Evolutionary conservation across 2,113 vertebrate genomes (phyloP).

Genomic region (Mesembrinibis cayennensis): DNA sequence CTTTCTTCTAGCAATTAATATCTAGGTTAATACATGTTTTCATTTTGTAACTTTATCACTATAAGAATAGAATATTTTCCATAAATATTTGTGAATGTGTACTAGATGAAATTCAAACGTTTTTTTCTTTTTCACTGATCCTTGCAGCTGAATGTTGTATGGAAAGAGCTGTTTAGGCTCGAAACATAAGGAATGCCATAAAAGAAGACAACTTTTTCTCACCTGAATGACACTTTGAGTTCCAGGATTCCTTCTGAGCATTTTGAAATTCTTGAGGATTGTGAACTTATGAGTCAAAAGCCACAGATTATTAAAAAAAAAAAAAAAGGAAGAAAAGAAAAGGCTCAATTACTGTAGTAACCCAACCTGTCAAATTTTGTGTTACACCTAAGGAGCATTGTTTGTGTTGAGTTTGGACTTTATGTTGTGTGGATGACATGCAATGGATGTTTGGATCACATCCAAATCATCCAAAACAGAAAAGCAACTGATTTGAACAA

Average conservation of each 20-base stretch:
- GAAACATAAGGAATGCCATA: background rate
- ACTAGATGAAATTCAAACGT: background rate
- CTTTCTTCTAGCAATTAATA: background rate
- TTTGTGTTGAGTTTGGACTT: background rate
- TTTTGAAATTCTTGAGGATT: background rate
- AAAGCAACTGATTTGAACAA: background rate
- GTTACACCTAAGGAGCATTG: background rate
- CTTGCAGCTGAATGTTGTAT: background rate
- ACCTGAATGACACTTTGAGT: background rate
- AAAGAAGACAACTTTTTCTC: background rate
- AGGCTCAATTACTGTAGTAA: background rate
- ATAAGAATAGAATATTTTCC: background rate
- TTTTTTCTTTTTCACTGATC: background rate
- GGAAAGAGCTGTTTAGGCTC: background rate
- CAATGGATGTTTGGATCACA: too few species aligned
- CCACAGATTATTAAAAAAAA: background rate
- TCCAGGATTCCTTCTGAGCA: background rate
- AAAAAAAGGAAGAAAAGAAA: background rate
- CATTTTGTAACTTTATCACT: background rate
- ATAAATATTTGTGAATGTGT: background rate
- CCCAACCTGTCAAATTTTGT: background rate
- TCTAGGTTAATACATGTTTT: background rate
- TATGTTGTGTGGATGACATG: background rate
- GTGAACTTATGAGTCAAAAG: background rate
- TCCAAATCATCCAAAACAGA: too few species aligned